phyloP scores from a whole-genome alignment of 2,888 invertebrate genomes.

The Galerucella nymphaeae region DNA sequence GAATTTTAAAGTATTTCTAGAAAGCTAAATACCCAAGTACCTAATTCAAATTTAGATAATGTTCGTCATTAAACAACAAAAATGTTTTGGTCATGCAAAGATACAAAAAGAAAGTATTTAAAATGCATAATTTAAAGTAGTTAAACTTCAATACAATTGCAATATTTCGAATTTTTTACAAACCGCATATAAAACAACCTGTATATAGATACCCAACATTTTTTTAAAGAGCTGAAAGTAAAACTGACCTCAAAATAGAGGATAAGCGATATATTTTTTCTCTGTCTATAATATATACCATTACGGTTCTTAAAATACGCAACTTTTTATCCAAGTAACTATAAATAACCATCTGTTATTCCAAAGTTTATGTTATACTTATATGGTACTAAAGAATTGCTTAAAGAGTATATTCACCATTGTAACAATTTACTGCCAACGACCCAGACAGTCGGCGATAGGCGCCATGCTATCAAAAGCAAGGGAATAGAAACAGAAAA shows the following conservation, averaged over 20 bases:
- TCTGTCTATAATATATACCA: not conserved
- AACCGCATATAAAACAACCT: not conserved
- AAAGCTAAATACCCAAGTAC: not conserved
- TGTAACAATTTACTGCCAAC: conserved; percentile 10
- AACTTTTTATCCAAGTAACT: not conserved
- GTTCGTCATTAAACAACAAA: not conserved
- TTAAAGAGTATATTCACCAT: not conserved
- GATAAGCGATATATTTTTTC: not conserved
- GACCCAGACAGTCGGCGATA: conserved; percentile 17
- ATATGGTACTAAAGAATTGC: conserved; percentile 1
- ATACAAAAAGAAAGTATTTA: no score
- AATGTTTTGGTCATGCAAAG: not conserved
- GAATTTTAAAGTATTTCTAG: not conserved
- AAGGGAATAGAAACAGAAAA: conserved; percentile 13
- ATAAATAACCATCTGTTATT: conserved; percentile 4
- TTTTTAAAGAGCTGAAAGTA: not conserved
- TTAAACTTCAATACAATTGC: no score
- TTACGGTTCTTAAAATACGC: not conserved
- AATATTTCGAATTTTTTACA: no score
- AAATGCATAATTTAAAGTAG: no score
- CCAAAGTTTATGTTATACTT: conserved; percentile 3
- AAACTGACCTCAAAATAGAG: not conserved
- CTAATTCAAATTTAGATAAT: not conserved
- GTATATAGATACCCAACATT: not conserved
- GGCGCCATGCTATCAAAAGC: conserved; percentile 25